Conservation (phyloP, 2,797 vertebrate genomes). For the Danio tinwini region DNA sequence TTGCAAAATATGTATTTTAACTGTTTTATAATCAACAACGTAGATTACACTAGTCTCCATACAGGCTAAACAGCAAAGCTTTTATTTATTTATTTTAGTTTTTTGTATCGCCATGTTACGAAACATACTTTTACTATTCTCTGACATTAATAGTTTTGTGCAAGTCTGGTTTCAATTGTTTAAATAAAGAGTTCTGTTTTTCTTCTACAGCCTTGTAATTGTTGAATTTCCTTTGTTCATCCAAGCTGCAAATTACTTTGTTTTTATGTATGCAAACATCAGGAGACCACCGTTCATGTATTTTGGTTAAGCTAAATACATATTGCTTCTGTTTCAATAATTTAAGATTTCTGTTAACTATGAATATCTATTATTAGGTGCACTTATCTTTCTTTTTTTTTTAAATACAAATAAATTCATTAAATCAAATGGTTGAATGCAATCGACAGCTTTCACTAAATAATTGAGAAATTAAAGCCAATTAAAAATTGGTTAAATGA, state of each 20-base stretch:
- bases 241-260: background rate
- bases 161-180: constrained; percentile 1
- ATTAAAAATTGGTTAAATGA: no score
- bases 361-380: no score
- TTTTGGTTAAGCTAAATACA: background rate
- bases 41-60: background rate
- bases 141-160: background rate
- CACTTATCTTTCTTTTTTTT: no score
- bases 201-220: background rate
- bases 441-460: background rate
- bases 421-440: no score
- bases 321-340: no score
- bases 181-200: constrained; percentile 12
- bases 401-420: no score
- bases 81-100: background rate
- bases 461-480: no score
- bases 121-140: background rate
- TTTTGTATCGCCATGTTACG: background rate
- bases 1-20: background rate
- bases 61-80: background rate
- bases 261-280: background rate
- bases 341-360: no score
- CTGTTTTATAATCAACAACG: background rate
- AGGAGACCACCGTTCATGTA: background rate
- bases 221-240: background rate